Evolutionary conservation across 2,797 vertebrate genomes (phyloP), one percentile per base, ranked within the genome.

Genomic region (Gouania willdenowi): DNA sequence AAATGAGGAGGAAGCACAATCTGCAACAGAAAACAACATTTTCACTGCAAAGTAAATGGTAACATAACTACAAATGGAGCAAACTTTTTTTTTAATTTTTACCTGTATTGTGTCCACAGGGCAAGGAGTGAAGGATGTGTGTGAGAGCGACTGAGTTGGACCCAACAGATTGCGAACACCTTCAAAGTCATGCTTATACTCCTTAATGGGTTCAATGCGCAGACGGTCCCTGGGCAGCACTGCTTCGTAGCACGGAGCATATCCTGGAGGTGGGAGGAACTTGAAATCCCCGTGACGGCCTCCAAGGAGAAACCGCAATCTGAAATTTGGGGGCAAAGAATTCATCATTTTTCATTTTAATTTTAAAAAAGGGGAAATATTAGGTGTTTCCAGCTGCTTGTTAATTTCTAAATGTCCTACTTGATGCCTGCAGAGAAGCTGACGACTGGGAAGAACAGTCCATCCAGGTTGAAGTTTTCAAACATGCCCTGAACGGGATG

Each of bases 401-500:
- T 15, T 15, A 6, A 26, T 19, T 27, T 8, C 41, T 3, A n/a
- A 26, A 33, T 26, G n/a, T 39, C 79, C 43, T 74, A 95, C 94
- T 78, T 90, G 16, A 95, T 8, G 22, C 94, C 94, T 20, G 93
- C 91, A 0, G 93, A 94, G 65, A 95, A 95, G 84, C 94, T 97
- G 77, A 91, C 89, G 0, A 88, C 92, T 1, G 94, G 94, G 38
- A 94, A 97, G 68, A 95, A 95, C 14, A 97, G 89, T 2, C 93
- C 92, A 0, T 97, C 90, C 19, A 95, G 58, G 68, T 97, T 97
- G 79, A 97, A 97, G 75, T 93, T 90, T 64, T 97, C 94, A 37
- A 97, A 95, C 91, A 97, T 94, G 1, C 93, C 94, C 71, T 94
- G 94, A 39, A 95, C 93, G 0, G 94, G 93, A 58, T 91, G 90